Evolutionary conservation across 2,888 invertebrate species (phyloP), one percentile per base, ranked within the genome.

Genomic region (Nesidiocoris tenuis): DNA sequence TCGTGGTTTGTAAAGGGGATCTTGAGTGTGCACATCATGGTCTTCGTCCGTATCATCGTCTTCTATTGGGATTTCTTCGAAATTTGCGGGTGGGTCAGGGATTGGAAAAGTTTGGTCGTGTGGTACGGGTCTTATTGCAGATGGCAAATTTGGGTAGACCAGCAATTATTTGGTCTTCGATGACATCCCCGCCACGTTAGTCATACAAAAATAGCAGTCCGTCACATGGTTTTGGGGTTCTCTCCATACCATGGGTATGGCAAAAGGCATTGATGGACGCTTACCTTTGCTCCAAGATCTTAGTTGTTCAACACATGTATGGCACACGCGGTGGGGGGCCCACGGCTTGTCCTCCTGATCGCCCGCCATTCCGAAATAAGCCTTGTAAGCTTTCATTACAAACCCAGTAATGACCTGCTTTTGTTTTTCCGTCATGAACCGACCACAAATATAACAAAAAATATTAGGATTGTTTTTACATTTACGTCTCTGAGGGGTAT

Each of bases 171-270:
- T 71, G 61, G 59, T 61, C 64, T 63, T 61, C 54, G 54, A 63
- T n/a, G 61, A 63, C 19, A 54, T 63, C 61, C 61, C 72, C 64
- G 61, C 54, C 0, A 83, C 83, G 0, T 85, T 86, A 84, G 78
- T 86, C 87, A 1, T 83, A 84, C 16, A 82, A 83, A 23, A 82
- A 83, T 59, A 61, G 54, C 39, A 21, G 16, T 67, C 67, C 17
- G 22, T 61, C 39, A 23, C 57, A 56, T 56, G 67, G 67, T 39
- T 67, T 67, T 67, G 1, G 21, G 21, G 55, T 21, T 67, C 55
- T 1, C 55, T 21, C 55, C 67, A 67, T 21, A 67, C 24, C 67
- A 67, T 67, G 5, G 21, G 67, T 23, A 67, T 67, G 54, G 55
- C 67, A 21, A 67, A 67, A 67, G 55, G 67, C 54, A 67, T 55